Evolutionary conservation across 2,113 vertebrate genomes (phyloP).

Genomic region (Myrmophylax atrothorax): DNA sequence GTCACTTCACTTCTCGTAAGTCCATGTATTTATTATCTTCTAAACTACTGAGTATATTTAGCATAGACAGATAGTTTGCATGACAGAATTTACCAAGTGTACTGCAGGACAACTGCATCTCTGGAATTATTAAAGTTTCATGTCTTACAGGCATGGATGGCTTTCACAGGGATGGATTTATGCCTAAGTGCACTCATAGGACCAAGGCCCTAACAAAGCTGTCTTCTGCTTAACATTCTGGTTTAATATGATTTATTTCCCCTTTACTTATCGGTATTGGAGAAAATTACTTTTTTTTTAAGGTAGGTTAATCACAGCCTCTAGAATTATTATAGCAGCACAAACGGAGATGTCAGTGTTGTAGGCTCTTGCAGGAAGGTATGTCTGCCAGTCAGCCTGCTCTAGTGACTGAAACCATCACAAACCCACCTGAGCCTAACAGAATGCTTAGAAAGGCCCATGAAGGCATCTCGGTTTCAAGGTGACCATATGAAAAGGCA

Average conservation of each 20-base stretch:
- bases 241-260: not conserved
- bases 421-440: not conserved
- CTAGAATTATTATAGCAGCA: not conserved
- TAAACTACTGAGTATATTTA: not conserved
- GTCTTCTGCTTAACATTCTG: not conserved
- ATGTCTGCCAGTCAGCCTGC: not conserved
- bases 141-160: not conserved
- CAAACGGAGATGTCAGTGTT: not conserved
- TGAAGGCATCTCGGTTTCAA: not conserved
- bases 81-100: not conserved
- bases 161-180: not conserved
- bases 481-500: not conserved
- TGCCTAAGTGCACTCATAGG: accelerated
- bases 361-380: not conserved
- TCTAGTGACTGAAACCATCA: not conserved
- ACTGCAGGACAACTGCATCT: not conserved
- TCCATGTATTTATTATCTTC: not conserved
- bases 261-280: not conserved
- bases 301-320: not conserved
- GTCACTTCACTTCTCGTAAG: not conserved
- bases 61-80: not conserved
- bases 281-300: not conserved
- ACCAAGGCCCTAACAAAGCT: not conserved
- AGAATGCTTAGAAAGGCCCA: not conserved
- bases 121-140: not conserved